A percentile compares a stretch with the other conserved stretches of the same genome.
Evolutionary conservation across 2,113 vertebrate genomes (phyloP).

Genomic region (Corythornis cristatus): DNA sequence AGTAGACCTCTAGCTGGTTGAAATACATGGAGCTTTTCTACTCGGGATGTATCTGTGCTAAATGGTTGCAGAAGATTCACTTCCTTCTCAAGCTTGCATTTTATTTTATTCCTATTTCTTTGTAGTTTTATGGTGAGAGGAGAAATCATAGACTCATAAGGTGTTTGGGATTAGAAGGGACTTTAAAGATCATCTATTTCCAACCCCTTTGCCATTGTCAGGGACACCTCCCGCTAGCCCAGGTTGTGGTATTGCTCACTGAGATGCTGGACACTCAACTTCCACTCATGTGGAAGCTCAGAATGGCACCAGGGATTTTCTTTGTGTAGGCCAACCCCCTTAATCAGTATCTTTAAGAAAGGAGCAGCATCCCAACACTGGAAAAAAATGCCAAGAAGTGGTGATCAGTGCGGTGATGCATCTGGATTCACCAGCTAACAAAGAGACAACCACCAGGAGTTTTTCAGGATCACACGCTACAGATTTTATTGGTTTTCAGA

Average conservation of each 20-base stretch:
- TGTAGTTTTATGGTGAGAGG: neutral
- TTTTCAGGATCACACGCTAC: constrained; percentile 11
- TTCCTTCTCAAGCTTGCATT: accelerated
- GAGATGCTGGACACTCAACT: neutral
- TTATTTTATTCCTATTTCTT: neutral
- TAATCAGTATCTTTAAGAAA: accelerated
- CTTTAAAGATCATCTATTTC: neutral
- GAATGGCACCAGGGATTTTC: neutral
- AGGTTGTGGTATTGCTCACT: accelerated
- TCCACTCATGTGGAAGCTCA: neutral
- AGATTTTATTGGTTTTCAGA: constrained; percentile 41
- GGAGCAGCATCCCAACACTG: neutral
- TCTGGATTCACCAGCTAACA: neutral
- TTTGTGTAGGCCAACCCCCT: neutral
- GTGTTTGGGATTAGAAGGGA: neutral
- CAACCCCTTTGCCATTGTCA: neutral
- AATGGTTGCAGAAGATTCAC: neutral
- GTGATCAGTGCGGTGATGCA: accelerated
- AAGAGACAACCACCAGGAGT: neutral
- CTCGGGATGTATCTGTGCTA: accelerated
- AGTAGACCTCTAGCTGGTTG: neutral
- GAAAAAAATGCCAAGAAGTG: accelerated
- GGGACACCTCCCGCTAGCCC: neutral
- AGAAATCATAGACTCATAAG: neutral
- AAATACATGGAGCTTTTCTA: neutral